phyloP scores from a whole-genome alignment of 2,797 vertebrate genomes.

The Gymnothorax reevesii region DNA sequence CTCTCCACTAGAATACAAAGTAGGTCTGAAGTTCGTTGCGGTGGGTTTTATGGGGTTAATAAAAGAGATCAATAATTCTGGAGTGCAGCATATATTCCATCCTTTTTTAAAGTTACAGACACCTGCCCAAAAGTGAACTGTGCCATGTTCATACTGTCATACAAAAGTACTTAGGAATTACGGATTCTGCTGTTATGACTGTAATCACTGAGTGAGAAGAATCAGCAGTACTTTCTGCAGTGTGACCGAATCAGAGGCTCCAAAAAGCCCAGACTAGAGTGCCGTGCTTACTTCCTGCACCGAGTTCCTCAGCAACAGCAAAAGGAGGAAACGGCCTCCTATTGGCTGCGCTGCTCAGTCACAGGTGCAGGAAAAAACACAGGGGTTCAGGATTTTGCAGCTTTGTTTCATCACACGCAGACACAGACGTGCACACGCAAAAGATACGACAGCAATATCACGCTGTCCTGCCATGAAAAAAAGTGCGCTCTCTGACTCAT shows the following conservation, averaged over 20 bases:
- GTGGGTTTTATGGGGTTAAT: too few species aligned
- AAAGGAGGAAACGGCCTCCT: conserved; percentile 3
- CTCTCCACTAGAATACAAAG: too few species aligned
- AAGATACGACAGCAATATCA: conserved; percentile 18
- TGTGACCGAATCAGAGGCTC: background rate
- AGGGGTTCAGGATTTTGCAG: conserved; percentile 11
- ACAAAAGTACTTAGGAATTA: background rate
- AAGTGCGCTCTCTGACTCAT: conserved; percentile 36
- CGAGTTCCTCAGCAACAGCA: conserved; percentile 26
- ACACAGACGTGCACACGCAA: conserved; percentile 8
- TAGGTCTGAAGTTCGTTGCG: too few species aligned
- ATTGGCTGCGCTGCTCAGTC: conserved; percentile 9
- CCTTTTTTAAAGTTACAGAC: background rate
- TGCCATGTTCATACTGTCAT: background rate
- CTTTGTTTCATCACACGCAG: conserved; percentile 11
- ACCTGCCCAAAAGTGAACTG: background rate
- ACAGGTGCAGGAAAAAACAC: background rate
- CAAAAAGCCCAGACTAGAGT: background rate
- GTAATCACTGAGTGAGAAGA: background rate
- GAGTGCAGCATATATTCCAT: background rate
- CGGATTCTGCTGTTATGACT: background rate
- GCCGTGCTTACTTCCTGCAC: background rate
- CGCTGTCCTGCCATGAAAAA: conserved; percentile 20
- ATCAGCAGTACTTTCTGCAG: background rate
- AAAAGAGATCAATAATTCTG: too few species aligned